Conservation (phyloP, 2,888 invertebrate genomes). For the Lacanobia wlatinum region DNA sequence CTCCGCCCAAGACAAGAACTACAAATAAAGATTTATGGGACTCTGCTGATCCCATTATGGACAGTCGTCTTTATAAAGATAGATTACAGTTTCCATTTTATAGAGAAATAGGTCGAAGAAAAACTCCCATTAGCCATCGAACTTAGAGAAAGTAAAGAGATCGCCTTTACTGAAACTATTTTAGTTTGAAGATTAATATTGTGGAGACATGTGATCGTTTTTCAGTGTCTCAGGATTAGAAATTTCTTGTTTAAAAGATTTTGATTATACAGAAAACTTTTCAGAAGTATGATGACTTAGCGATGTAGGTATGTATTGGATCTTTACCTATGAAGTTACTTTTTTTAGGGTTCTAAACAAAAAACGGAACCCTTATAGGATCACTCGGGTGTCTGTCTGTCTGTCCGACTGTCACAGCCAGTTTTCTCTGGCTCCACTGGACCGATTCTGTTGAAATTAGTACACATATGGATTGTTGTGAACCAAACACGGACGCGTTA, state of each 20-base stretch:
- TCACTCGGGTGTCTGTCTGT: no score
- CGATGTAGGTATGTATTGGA: background rate
- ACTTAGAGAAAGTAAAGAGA: slow-evolving; percentile 5
- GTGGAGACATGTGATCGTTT: slow-evolving; percentile 27
- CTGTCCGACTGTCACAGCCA: no score
- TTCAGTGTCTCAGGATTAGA: slow-evolving; percentile 11
- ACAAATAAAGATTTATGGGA: slow-evolving; percentile 57
- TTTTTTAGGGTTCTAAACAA: no score
- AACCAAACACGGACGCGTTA: no score
- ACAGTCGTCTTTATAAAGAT: slow-evolving; percentile 51
- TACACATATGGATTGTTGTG: no score
- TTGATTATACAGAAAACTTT: background rate
- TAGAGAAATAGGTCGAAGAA: slow-evolving; percentile 33
- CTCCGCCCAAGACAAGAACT: slow-evolving; percentile 18
- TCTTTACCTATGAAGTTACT: no score
- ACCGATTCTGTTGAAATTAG: no score
- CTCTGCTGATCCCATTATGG: slow-evolving; percentile 33
- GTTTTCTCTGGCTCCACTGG: no score
- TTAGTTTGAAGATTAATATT: slow-evolving; percentile 20
- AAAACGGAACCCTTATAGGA: no score
- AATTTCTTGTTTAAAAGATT: background rate
- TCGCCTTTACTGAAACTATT: slow-evolving; percentile 13
- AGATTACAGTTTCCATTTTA: slow-evolving; percentile 44
- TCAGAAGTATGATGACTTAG: background rate
- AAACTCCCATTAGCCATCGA: slow-evolving; percentile 42